Base-by-base conservation (phyloP, 2,797 vertebrate species). In the Muscicapa comitata region DNA sequence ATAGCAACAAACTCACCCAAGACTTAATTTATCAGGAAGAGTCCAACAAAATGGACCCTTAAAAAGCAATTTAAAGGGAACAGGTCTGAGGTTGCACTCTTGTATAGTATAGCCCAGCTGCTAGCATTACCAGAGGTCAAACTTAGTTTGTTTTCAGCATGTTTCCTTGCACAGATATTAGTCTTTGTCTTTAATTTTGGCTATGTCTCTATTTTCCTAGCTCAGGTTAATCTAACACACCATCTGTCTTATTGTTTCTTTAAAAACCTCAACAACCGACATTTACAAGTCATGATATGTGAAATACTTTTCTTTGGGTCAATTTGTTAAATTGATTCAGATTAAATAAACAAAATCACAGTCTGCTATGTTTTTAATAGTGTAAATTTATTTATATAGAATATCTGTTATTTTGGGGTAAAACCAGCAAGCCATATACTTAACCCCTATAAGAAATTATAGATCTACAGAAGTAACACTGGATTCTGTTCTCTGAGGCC, bases 151-250 rank as follows among this genome's bases (percentile, higher is more conserved):
- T 94, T 95, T 97, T 94, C 70, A 79, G 51, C 66, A 62, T 82
- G 66, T 81, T 96, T 88, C 61, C n/a, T 88, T 92, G 75, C 55
- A 85, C 23, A 94, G 88, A 86, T 96, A 95, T 92, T 93, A 93
- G 77, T 90, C 92, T 94, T 88, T 94, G 86, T 95, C 92, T 90
- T 31, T 68, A 93, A 88, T 92, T 95, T 95, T 97, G 93, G 86
- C 86, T 65, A 35, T 43, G 68, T 24, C n/a, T 90, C 40, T 90
- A 53, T 95, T 95, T 96, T 94, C 73, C 66, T 88, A 87, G 65
- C 62, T 90, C 86, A 94, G 75, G 77, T 95, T 96, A 89, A 94
- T 90, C 81, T 87, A 96, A 95, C 84, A 95, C 86, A 85, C 92
- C 75, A 94, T 95, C 70, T 93, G 29, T 96, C 76, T 88, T 95